Conservation (phyloP, 2,888 invertebrate genomes). For the Empis livida region DNA sequence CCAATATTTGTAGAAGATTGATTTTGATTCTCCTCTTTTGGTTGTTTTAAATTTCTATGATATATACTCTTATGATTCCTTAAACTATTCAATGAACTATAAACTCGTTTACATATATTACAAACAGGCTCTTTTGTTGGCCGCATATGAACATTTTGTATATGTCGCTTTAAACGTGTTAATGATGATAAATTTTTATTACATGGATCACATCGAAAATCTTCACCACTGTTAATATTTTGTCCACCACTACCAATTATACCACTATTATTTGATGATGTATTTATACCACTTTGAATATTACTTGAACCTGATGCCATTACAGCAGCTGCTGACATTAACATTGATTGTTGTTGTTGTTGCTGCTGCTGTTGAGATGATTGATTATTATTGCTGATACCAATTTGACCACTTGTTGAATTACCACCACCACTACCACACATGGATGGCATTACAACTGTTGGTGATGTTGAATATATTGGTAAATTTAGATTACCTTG, state of each 20-base stretch:
- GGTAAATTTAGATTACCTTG: conserved; percentile 8
- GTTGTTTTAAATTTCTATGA: conserved; percentile 69
- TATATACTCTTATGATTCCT: conserved; percentile 89
- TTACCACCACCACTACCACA: neutral
- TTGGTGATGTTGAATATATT: conserved; percentile 8
- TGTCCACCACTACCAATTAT: neutral
- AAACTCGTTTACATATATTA: conserved; percentile 84
- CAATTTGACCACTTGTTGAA: conserved; percentile 9
- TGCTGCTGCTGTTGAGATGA: conserved; percentile 15
- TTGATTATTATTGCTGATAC: conserved; percentile 15
- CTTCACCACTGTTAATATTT: conserved; percentile 47
- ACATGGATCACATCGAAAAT: conserved; percentile 84
- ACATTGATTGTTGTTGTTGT: conserved; percentile 19
- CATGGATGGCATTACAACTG: conserved; percentile 8
- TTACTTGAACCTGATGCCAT: conserved; percentile 1
- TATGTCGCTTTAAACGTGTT: conserved; percentile 79
- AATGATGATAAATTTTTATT: conserved; percentile 80
- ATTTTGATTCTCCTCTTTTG: conserved; percentile 34
- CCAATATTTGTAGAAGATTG: conserved; percentile 10
- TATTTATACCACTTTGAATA: neutral
- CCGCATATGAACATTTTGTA: conserved; percentile 84
- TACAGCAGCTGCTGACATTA: conserved; percentile 15
- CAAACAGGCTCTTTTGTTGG: conserved; percentile 83
- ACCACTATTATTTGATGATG: neutral
- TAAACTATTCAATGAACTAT: conserved; percentile 81